Percentiles rank a stretch among this genome's conserved stretches.
Evolutionary conservation across 2,888 invertebrate genomes (phyloP).

Genomic region (Apotomis capreana): DNA sequence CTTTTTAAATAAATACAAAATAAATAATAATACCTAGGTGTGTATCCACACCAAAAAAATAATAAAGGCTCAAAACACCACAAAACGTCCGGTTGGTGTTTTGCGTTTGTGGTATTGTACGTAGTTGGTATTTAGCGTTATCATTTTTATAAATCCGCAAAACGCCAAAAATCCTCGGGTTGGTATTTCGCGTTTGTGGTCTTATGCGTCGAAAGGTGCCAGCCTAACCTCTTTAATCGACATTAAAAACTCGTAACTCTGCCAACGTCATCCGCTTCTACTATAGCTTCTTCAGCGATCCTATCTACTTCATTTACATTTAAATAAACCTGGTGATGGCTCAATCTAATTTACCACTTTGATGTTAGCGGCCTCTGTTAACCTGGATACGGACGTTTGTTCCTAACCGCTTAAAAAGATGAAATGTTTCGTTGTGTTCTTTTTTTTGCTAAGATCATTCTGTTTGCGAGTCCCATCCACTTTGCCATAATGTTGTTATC

Average conservation of each 20-base stretch:
- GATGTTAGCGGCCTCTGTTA: constrained; percentile 40
- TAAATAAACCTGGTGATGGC: constrained; percentile 34
- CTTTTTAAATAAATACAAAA: too few relatives aligned
- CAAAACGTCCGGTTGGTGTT: too few relatives aligned
- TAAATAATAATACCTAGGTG: too few relatives aligned
- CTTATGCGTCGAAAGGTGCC: too few relatives aligned
- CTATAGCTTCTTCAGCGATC: constrained; percentile 33
- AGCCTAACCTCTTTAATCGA: constrained; percentile 46
- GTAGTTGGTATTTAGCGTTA: too few relatives aligned
- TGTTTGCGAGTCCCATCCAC: constrained; percentile 9
- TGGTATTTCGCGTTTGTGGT: too few relatives aligned
- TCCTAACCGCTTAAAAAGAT: neutral
- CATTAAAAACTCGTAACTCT: constrained; percentile 42
- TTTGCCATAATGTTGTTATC: constrained; percentile 19
- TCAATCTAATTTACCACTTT: constrained; percentile 37
- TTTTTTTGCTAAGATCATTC: constrained; percentile 12
- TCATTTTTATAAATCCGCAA: too few relatives aligned
- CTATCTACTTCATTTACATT: constrained; percentile 41
- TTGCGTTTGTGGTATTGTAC: too few relatives aligned
- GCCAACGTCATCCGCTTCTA: constrained; percentile 29
- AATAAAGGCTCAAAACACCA: too few relatives aligned
- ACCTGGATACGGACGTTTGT: constrained; percentile 41
- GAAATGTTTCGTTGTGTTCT: neutral
- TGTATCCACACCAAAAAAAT: too few relatives aligned
- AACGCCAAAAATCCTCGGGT: too few relatives aligned